A percentile compares a stretch with the other conserved stretches of the same genome.
Conservation (phyloP, 2,113 vertebrate genomes). For the Tychaedon coryphoeus region DNA sequence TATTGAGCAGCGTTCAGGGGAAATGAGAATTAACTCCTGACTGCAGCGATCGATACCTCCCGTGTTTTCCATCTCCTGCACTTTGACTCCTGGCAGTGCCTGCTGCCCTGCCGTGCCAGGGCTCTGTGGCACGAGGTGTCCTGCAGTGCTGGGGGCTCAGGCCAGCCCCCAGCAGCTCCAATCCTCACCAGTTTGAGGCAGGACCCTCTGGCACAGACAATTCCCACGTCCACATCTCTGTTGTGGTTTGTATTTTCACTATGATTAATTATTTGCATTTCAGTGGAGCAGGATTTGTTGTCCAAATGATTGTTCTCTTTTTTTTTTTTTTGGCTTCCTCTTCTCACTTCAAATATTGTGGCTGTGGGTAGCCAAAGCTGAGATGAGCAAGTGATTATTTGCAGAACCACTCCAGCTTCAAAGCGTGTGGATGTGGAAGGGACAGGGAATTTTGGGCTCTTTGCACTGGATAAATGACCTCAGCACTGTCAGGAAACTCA, state of each 20-base stretch:
- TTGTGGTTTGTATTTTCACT: neutral
- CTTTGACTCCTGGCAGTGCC: neutral
- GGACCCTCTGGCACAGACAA: neutral
- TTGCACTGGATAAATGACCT: neutral
- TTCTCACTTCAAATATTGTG: neutral
- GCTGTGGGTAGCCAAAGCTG: neutral
- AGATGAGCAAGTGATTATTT: neutral
- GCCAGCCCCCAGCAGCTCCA: neutral
- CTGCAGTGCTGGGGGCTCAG: neutral
- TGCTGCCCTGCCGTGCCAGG: neutral
- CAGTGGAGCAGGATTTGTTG: neutral
- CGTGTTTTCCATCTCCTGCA: fast-evolving
- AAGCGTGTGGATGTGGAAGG: neutral
- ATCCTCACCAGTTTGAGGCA: neutral
- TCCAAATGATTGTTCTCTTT: neutral
- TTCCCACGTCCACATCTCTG: neutral
- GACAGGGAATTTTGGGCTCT: neutral
- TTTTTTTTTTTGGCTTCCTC: neutral
- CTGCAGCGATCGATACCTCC: neutral
- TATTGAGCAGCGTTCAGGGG: neutral
- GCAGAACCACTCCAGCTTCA: neutral
- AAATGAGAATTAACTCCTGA: neutral
- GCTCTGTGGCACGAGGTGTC: neutral
- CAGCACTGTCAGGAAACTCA: neutral
- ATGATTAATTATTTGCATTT: neutral